A percentile compares a stretch with the other conserved stretches of the same genome.
Conservation (phyloP, 2,797 vertebrate genomes). For the Staurois parvus region DNA sequence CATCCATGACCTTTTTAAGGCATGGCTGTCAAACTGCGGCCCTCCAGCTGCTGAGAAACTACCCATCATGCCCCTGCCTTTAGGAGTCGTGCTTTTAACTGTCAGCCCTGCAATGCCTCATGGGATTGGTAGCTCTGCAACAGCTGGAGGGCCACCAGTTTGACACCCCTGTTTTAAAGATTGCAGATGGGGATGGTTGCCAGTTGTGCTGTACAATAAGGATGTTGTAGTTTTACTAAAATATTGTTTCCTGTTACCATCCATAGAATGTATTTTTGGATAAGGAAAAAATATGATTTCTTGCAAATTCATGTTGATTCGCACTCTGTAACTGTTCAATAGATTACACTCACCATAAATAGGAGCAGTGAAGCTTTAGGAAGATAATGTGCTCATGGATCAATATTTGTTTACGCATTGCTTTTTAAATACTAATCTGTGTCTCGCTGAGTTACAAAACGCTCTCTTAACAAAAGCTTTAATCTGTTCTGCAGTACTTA, state of each 20-base stretch:
- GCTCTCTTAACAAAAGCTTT: background rate
- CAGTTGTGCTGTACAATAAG: too few relatives aligned
- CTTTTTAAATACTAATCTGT: conserved; percentile 8
- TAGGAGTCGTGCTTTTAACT: too few relatives aligned
- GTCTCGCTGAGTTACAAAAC: background rate
- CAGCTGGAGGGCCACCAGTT: too few relatives aligned
- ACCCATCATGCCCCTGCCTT: too few relatives aligned
- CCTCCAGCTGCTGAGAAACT: too few relatives aligned
- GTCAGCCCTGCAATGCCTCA: too few relatives aligned
- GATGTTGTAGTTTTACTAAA: too few relatives aligned
- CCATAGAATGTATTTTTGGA: background rate
- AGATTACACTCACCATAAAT: conserved; percentile 19
- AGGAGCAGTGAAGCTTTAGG: background rate
- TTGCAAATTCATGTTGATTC: background rate
- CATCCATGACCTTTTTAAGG: too few relatives aligned
- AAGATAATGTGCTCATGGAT: conserved; percentile 30
- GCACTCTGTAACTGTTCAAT: conserved; percentile 24
- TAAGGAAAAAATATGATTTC: background rate
- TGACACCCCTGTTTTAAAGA: too few relatives aligned
- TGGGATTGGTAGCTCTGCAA: too few relatives aligned
- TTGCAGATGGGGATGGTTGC: too few relatives aligned
- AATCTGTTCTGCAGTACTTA: background rate
- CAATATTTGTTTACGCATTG: conserved; percentile 33
- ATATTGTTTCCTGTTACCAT: background rate
- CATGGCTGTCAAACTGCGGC: too few relatives aligned